Conservation (phyloP, 2,797 vertebrate species). For the Spheniscus humboldti region DNA sequence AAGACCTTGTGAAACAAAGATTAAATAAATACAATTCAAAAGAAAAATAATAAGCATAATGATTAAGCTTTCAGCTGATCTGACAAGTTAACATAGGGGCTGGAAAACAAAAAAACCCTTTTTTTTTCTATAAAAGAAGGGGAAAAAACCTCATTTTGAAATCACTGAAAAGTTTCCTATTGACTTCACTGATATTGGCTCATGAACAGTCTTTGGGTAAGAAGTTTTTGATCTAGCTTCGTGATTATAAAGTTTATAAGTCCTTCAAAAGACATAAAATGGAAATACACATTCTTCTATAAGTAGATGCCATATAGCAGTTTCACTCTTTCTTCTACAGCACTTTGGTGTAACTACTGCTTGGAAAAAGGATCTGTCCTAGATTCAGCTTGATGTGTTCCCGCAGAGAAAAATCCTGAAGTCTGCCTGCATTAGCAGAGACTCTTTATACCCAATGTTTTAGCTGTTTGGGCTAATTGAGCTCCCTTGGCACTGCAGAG, state of each 20-base stretch:
- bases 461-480: not conserved
- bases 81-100: not conserved
- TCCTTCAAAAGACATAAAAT: not conserved
- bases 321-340: not conserved
- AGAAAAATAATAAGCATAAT: not conserved
- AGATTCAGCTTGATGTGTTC: not conserved
- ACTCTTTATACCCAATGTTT: not conserved
- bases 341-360: not conserved
- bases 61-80: slow-evolving; percentile 5
- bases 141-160: not conserved
- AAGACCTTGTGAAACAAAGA: not conserved
- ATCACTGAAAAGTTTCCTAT: not conserved
- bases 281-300: not conserved
- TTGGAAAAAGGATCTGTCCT: not conserved
- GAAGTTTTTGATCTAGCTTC: not conserved
- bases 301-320: not conserved
- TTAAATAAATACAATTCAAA: not conserved
- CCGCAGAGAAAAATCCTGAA: not conserved
- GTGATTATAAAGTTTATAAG: not conserved
- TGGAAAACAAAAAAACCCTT: not conserved
- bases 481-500: not conserved
- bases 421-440: not conserved
- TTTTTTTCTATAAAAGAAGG: not conserved
- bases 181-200: not conserved
- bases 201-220: not conserved